These are phyloP conservation scores for Alethe diademata DNA, from an alignment of 2,113 vertebrate genomes.

Conservation along the genomic window DNA sequence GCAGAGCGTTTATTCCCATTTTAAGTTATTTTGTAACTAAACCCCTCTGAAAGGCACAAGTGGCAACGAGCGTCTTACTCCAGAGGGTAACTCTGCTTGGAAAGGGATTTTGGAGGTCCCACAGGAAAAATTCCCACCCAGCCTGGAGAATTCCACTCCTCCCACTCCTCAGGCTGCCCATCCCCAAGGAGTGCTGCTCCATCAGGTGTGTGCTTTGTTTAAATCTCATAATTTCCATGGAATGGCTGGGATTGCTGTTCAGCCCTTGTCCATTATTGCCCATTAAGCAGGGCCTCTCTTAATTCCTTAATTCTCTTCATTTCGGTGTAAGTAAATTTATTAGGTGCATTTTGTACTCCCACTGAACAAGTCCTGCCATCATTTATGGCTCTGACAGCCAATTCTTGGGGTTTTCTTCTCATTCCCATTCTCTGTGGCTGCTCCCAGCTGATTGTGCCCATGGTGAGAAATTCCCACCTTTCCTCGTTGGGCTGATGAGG, in stretches of 20 bases:
- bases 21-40: background rate
- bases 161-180: background rate
- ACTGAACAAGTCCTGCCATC: fast-evolving
- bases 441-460: background rate
- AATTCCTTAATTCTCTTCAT: background rate
- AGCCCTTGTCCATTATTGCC: fast-evolving
- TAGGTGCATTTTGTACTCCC: background rate
- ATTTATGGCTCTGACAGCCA: background rate
- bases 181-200: fast-evolving
- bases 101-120: background rate
- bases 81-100: background rate
- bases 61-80: background rate
- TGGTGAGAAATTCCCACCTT: background rate
- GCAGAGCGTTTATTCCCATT: background rate
- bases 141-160: fast-evolving
- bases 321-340: background rate
- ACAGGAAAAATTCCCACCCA: background rate
- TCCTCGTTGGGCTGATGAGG: background rate
- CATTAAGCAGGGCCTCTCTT: background rate
- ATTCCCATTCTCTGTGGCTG: fast-evolving
- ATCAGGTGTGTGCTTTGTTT: too few relatives aligned
- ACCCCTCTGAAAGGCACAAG: too few relatives aligned
- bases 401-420: background rate
- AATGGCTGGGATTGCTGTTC: background rate
- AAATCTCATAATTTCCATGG: background rate